Evolutionary conservation across 2,113 vertebrate genomes (phyloP), one percentile per base, ranked within the genome.

Genomic region (Rhombomys opimus): DNA sequence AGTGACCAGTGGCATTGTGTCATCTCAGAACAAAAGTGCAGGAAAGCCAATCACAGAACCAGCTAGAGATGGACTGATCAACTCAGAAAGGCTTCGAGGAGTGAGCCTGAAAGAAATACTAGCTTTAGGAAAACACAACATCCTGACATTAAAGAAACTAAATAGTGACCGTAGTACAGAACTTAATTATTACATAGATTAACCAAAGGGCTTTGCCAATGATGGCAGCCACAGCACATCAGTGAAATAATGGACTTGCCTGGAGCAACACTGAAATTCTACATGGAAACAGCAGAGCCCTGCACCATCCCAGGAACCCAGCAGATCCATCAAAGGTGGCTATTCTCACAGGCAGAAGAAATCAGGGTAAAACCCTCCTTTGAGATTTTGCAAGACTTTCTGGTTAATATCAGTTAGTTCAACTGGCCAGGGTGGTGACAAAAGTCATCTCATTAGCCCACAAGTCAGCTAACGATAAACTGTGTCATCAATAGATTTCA

Each of bases 381-480:
- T 75, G 59, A 38, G 84, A 70, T 1, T 25, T 17, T 72, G 38
- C 8, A 57, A 87, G 68, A 91, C 12, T 91, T 93, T 52, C 85
- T 95, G 80, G 89, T 92, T 92, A 95, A n/a, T 54, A 86, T 59
- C 50, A 87, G 65, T 76, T 30, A 88, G 12, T 3, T 0, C 89
- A 87, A 57, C 32, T 95, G 76, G 54, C 78, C 57, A 70, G 2
- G 52, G 38, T 89, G 95, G 46, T 84, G 89, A 73, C 0, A 91
- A 89, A 46, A 91, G 35, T 67, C 91, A 82, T 95, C 96, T 95
- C 84, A 93, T 77, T 87, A 91, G 75, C 20, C 61, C 80, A 94
- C 96, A 95, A 96, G 86, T 93, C 23, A 97, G 78, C 38, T 91
- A 88, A 12, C 9, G 78, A 25, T 63, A 80, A 90, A 89, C 85